phyloP scores from a whole-genome alignment of 2,113 vertebrate genomes.

The Petrocephalus microphthalmus region DNA sequence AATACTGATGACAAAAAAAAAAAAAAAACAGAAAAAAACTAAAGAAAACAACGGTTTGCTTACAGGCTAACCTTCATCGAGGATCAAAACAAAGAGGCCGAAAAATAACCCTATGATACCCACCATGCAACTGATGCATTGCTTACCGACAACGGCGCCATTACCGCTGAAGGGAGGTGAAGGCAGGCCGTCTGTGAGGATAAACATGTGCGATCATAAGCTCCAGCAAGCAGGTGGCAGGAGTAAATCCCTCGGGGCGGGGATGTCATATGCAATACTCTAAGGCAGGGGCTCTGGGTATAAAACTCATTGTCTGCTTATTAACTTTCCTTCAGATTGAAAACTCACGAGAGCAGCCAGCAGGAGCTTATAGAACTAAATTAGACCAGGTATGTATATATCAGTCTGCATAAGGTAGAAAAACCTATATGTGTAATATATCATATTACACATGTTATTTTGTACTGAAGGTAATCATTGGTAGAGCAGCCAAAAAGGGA shows the following conservation, averaged over 20 bases:
- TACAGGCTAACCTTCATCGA: neutral
- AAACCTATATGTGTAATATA: neutral
- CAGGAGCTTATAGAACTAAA: neutral
- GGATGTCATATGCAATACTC: neutral
- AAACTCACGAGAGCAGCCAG: neutral
- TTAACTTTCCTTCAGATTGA: constrained; percentile 6
- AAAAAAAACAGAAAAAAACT: neutral
- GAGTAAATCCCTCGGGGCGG: neutral
- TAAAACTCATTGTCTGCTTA: neutral
- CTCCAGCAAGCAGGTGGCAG: neutral
- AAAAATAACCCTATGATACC: neutral
- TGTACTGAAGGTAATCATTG: neutral
- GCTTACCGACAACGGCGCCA: neutral
- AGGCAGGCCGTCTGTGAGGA: neutral
- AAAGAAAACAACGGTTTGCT: too few relatives aligned
- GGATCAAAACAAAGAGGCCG: neutral
- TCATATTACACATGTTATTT: neutral
- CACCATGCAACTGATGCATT: neutral
- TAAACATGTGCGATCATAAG: neutral
- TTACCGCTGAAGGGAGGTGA: neutral
- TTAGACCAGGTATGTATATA: neutral
- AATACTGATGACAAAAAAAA: neutral
- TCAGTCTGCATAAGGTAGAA: neutral
- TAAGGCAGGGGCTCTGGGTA: neutral
- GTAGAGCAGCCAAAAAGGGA: neutral